Conservation (phyloP, 2,113 vertebrate genomes). For the Psophia crepitans region DNA sequence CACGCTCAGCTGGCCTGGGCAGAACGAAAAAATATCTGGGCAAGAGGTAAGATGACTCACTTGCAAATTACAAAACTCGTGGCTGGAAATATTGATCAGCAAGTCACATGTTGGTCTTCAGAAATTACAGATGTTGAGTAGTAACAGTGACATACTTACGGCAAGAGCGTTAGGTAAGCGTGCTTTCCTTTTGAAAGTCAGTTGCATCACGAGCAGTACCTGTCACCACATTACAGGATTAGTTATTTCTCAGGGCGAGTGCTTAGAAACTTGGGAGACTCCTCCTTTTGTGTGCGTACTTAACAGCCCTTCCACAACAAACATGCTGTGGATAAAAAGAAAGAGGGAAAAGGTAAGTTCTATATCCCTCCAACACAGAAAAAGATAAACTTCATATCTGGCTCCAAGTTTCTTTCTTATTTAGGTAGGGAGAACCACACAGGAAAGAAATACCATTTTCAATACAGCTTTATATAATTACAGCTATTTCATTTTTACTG, state of each 20-base stretch:
- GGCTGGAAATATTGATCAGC: neutral
- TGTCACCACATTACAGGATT: neutral
- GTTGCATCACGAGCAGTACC: neutral
- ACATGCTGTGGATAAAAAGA: neutral
- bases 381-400: neutral
- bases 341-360: neutral
- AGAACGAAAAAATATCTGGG: neutral
- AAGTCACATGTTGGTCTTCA: neutral
- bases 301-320: neutral
- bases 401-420: neutral
- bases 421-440: neutral
- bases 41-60: neutral
- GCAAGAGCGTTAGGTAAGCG: neutral
- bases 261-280: neutral
- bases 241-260: neutral
- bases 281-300: neutral
- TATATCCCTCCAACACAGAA: neutral
- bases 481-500: neutral
- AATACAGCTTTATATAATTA: neutral
- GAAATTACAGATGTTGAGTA: neutral
- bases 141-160: fast-evolving
- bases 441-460: neutral
- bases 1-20: fast-evolving
- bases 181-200: neutral
- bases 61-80: neutral